Conservation (phyloP, 2,888 invertebrate genomes). For the Stenchaetothrips biformis region DNA sequence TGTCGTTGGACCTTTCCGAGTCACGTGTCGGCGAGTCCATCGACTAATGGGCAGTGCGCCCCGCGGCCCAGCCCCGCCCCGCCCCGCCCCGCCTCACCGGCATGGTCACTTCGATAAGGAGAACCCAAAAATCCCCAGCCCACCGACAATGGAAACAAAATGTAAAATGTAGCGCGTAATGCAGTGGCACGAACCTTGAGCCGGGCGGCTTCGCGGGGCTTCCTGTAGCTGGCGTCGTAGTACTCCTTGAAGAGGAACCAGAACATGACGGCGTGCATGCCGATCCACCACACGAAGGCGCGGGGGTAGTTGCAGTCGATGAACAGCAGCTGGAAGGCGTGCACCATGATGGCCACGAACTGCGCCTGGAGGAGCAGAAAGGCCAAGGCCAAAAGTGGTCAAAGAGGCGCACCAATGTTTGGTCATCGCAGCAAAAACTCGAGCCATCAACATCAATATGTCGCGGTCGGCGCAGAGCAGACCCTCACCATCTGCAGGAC, state of each 20-base stretch:
- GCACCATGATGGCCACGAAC: slow-evolving; percentile 83
- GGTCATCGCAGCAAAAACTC: neutral
- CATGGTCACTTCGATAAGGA: no score
- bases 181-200: slow-evolving; percentile 38
- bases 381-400: neutral
- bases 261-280: slow-evolving; percentile 92
- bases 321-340: slow-evolving; percentile 88
- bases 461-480: neutral
- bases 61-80: no score
- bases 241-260: slow-evolving; percentile 92
- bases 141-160: neutral
- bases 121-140: no score
- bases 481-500: slow-evolving; percentile 78
- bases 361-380: slow-evolving; percentile 59
- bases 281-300: slow-evolving; percentile 95
- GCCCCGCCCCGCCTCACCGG: no score
- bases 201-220: slow-evolving; percentile 47
- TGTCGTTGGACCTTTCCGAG: no score
- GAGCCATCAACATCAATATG: neutral
- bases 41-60: no score
- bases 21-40: no score
- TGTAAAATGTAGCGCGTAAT: neutral
- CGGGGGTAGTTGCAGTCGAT: slow-evolving; percentile 88
- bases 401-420: neutral
- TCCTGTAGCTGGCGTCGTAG: slow-evolving; percentile 75